These are phyloP conservation scores for Stenurella melanura DNA, from an alignment of 2,888 invertebrate species.

Conservation along the genomic window DNA sequence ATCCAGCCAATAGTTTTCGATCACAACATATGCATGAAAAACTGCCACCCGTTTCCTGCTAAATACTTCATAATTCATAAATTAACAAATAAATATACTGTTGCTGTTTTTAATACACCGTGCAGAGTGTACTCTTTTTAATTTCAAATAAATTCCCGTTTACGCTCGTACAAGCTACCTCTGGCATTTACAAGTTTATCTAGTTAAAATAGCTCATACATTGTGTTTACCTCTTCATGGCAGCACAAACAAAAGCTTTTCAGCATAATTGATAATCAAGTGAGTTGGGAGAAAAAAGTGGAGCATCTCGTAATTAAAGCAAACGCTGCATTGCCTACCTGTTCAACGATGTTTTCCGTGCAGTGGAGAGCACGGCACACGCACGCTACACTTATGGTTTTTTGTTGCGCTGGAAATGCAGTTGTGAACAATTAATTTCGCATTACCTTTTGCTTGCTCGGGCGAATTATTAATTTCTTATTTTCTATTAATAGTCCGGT, in stretches of 20 bases:
- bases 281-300: slow-evolving; percentile 30
- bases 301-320: slow-evolving; percentile 33
- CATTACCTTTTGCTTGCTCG: slow-evolving; percentile 13
- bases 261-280: slow-evolving; percentile 43
- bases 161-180: slow-evolving; percentile 8
- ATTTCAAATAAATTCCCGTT: not conserved
- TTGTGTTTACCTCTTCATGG: slow-evolving; percentile 18
- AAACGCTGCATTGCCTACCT: slow-evolving; percentile 17
- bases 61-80: too few relatives aligned
- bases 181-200: slow-evolving; percentile 20
- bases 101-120: too few relatives aligned
- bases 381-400: slow-evolving; percentile 2
- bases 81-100: too few relatives aligned
- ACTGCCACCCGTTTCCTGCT: too few relatives aligned
- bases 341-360: slow-evolving; percentile 9
- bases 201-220: slow-evolving; percentile 12
- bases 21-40: too few relatives aligned
- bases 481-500: not conserved
- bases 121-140: not conserved
- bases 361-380: slow-evolving; percentile 8
- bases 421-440: slow-evolving; percentile 17
- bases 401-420: not conserved
- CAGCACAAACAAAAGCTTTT: slow-evolving; percentile 32
- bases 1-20: too few relatives aligned
- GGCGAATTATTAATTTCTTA: not conserved